Evolutionary conservation across 30 jellyfish, hydroid and myxozoan genomes (phyloP), one percentile per base, ranked within the genome.

Genomic region (Rhopilema esculentum): DNA sequence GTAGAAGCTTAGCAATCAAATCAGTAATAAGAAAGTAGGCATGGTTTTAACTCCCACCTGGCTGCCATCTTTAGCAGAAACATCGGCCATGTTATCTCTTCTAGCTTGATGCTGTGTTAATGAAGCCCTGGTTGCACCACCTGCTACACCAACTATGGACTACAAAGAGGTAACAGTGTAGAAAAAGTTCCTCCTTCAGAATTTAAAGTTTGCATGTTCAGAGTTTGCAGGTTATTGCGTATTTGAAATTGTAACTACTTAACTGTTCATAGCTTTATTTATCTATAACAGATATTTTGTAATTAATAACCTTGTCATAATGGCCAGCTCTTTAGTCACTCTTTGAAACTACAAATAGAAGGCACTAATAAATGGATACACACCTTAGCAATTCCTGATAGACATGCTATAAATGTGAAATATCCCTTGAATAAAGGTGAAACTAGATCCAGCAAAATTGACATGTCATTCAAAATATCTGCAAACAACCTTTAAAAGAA

Each of bases 71-170:
- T 94, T 94, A 25, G 98, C 98, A 27, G 98, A 94, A 1, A 94
- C 98, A 80, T 94, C 98, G 4, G 98, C 98, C 98, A 94, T 94
- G 72, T 94, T 94, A 70, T 94, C 94, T 76, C 98, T 79, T 57
- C 94, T 80, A 24, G 98, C 98, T 85, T 94, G 98, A 64, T 94
- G 98, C 40, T 89, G 97, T 53, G 98, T 94, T 40, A 94, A 67
- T 0, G 98, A 97, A 18, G 98, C 98, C 73, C 98, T 74, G 17
- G 98, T 94, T 2, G 98, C 98, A 18, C 98, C 98, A 63, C 98
- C 98, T 51, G 98, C 97, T 49, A 94, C 98, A 26, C 98, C 98
- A 49, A 94, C 98, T n/a, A 94, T 89, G 0, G 98, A 94, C 98
- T 94, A 70, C 17, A 83, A 85, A 30, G 16, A 20, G 67, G 52